Conservation (phyloP, 2,888 invertebrate species). For the Mellilla xanthometata region DNA sequence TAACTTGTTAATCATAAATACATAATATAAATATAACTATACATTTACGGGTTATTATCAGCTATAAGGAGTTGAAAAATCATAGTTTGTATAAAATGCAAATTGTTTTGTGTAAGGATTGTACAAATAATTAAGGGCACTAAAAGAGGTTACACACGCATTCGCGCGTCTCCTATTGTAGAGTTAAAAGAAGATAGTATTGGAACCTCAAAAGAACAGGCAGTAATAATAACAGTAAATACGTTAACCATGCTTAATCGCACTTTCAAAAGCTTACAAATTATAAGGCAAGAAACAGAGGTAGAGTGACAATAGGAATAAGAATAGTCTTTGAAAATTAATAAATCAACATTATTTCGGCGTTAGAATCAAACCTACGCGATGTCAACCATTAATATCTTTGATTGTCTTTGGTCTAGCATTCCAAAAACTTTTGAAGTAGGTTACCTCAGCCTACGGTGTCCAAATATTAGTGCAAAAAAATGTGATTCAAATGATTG, state of each 20-base stretch:
- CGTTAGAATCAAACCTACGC: neutral
- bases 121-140: slow-evolving; percentile 1
- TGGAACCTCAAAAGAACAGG: slow-evolving; percentile 1
- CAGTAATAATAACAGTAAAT: slow-evolving; percentile 14
- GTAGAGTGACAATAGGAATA: neutral
- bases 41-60: too few relatives aligned
- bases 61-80: too few relatives aligned
- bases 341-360: neutral
- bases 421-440: too few relatives aligned
- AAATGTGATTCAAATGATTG: too few relatives aligned
- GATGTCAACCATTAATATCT: too few relatives aligned
- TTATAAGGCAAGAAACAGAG: slow-evolving; percentile 7
- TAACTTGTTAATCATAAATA: too few relatives aligned
- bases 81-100: too few relatives aligned
- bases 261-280: slow-evolving; percentile 14
- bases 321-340: neutral
- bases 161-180: slow-evolving; percentile 1
- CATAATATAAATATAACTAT: too few relatives aligned
- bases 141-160: slow-evolving; percentile 1
- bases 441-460: too few relatives aligned
- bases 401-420: too few relatives aligned
- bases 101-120: too few relatives aligned
- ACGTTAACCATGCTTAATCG: slow-evolving; percentile 10
- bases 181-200: slow-evolving; percentile 2
- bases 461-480: too few relatives aligned